A percentile compares a stretch with the other conserved stretches of the same genome.
These are phyloP conservation scores for Gerris buenoi DNA, from an alignment of 1,140 invertebrate genomes.

Conservation along the genomic window DNA sequence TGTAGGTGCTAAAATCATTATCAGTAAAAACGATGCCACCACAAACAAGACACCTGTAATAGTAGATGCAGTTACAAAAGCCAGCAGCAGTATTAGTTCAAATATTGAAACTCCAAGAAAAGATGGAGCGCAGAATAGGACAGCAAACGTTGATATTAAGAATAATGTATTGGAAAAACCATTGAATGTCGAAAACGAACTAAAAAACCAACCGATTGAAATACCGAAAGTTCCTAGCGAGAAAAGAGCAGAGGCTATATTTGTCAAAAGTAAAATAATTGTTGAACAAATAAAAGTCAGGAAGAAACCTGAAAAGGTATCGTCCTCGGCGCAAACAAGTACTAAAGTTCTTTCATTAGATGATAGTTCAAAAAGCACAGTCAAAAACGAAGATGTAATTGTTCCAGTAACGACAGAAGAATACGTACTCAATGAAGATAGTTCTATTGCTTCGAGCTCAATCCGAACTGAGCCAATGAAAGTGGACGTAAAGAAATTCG, in stretches of 20 bases:
- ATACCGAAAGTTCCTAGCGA: background rate
- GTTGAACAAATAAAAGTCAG: constrained; percentile 25
- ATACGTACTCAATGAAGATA: constrained; percentile 24
- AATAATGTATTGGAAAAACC: too few relatives aligned
- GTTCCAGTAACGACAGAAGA: constrained; percentile 23
- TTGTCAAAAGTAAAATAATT: constrained; percentile 21
- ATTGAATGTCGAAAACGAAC: too few relatives aligned
- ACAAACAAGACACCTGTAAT: too few relatives aligned
- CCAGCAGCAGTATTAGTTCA: too few relatives aligned
- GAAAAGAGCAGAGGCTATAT: constrained; percentile 19
- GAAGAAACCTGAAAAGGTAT: constrained; percentile 31
- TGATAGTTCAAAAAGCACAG: constrained; percentile 11
- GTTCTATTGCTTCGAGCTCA: constrained; percentile 25
- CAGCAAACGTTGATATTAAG: too few relatives aligned
- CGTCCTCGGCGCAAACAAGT: constrained; percentile 35
- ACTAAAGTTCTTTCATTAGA: constrained; percentile 31
- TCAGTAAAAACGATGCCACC: too few relatives aligned
- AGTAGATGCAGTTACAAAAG: too few relatives aligned
- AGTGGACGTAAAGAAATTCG: constrained; percentile 30
- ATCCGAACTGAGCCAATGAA: constrained; percentile 17
- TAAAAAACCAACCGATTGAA: background rate
- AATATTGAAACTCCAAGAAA: too few relatives aligned
- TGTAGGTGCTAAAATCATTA: too few relatives aligned
- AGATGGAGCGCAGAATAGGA: too few relatives aligned
- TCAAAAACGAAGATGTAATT: constrained; percentile 3